phyloP scores from a whole-genome alignment of 2,113 vertebrate genomes.

The Caranx melampygus region DNA sequence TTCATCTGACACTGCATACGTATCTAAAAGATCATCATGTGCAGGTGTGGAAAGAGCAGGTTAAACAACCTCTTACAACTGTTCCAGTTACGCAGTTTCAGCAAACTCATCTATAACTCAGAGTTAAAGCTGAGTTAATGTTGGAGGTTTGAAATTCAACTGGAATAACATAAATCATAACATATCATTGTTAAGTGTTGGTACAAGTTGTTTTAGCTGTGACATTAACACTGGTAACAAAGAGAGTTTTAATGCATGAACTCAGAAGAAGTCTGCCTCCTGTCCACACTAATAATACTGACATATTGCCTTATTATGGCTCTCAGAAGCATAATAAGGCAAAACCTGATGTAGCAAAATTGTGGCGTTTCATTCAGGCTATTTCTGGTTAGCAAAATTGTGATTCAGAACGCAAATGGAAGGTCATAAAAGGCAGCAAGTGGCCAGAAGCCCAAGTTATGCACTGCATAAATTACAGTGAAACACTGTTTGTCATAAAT shows the following conservation, averaged over 20 bases:
- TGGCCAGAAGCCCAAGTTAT: slow-evolving; percentile 3
- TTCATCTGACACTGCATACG: too few relatives aligned
- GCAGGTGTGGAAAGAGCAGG: background rate
- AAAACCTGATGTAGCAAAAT: background rate
- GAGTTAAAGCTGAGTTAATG: background rate
- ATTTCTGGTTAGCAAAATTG: background rate
- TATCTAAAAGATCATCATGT: background rate
- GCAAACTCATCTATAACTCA: background rate
- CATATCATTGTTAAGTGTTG: background rate
- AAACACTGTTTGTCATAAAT: slow-evolving; percentile 15
- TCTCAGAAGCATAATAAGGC: background rate
- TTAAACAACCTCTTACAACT: background rate
- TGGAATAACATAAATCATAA: background rate
- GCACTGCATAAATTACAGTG: slow-evolving; percentile 7
- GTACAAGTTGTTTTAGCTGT: background rate
- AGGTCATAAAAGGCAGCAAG: background rate
- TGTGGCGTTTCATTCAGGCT: background rate
- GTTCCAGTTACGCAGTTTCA: background rate
- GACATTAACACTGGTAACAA: background rate
- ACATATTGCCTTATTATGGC: background rate
- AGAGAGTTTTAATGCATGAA: background rate
- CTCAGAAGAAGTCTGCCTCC: background rate
- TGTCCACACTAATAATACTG: background rate
- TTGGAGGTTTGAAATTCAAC: background rate
- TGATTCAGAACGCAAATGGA: background rate